Base-by-base conservation (phyloP, 2,797 vertebrate species). In the Microctenopoma steveboyesi region DNA sequence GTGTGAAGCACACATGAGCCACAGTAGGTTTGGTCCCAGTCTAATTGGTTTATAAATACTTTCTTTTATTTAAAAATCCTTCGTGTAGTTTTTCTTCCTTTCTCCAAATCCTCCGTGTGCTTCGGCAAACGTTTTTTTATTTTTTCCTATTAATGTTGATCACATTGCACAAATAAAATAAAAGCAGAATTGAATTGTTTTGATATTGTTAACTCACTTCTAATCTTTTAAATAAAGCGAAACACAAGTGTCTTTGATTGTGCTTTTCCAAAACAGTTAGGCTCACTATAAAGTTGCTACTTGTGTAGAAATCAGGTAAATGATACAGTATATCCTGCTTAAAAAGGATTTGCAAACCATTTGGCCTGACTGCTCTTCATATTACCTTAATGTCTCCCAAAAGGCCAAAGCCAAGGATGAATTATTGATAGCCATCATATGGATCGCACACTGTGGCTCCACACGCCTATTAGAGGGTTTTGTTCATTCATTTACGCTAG, bases 361-460 rank as follows among this genome's bases (percentile, higher is more conserved):
- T 90, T 91, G 91, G 91, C 89, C 89, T 87, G 86, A 91, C 89
- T 92, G 90, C 92, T 91, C 89, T 93, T 93, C 91, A 89, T 92
- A 90, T 92, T 91, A 92, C 91, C 86, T 91, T 92, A 92, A 92
- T 92, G 89, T 85, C 89, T 93, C 92, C 90, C 91, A 89, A 93
- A 92, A 92, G 91, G 84, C 90, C 91, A 90, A 82, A 92, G 88
- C 84, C 86, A 86, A 74, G 83, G 55, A 91, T 93, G 89, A 93
- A 93, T 94, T 92, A 93, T 93, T 93, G 89, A 92, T 92, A 91
- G 82, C 81, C 90, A 91, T 92, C 90, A 87, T 93, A 92, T 92
- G 83, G 92, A 92, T 92, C 69, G 82, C 84, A 87, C 86, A 79
- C 91, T 89, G 86, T 87, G 89, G 88, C 88, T 92, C 92, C 89